These are phyloP conservation scores for Camelus bactrianus DNA, from an alignment of 2,113 vertebrate genomes.

Conservation along the genomic window DNA sequence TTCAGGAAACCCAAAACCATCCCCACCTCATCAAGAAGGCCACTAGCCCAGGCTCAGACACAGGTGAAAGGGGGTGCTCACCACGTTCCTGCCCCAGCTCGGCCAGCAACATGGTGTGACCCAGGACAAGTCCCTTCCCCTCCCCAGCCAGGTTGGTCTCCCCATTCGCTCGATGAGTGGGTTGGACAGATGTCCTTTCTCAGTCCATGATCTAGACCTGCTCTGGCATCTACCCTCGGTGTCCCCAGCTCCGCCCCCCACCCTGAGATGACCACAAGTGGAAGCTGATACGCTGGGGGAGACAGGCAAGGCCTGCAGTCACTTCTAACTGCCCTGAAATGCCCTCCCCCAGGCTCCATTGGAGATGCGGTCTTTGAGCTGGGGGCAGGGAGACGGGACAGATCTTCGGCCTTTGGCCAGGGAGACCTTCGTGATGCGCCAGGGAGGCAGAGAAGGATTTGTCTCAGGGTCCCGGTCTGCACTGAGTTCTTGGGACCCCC, in stretches of 20 bases:
- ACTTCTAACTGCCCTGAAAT: neutral
- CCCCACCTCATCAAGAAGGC: neutral
- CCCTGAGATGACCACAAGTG: neutral
- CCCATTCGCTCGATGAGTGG: neutral
- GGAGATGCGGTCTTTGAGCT: neutral
- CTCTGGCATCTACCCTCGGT: neutral
- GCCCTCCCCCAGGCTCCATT: neutral
- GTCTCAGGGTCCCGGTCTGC: conserved; percentile 87
- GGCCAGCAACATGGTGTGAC: neutral
- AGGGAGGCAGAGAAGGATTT: conserved; percentile 82
- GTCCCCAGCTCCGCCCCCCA: neutral
- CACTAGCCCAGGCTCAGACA: neutral
- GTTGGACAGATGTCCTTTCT: neutral
- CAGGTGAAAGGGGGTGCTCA: neutral
- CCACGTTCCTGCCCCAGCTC: neutral
- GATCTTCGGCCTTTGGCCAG: conserved; percentile 41
- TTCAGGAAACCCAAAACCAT: neutral
- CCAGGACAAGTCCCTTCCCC: neutral
- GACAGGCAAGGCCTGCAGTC: neutral
- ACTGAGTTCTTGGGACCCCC: conserved; percentile 69
- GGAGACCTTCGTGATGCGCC: neutral
- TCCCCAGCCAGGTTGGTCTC: neutral
- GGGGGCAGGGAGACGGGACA: neutral
- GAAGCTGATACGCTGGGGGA: neutral
- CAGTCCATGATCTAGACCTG: neutral